phyloP scores from a whole-genome alignment of 1,140 invertebrate species.

The Bactericera cockerelli region DNA sequence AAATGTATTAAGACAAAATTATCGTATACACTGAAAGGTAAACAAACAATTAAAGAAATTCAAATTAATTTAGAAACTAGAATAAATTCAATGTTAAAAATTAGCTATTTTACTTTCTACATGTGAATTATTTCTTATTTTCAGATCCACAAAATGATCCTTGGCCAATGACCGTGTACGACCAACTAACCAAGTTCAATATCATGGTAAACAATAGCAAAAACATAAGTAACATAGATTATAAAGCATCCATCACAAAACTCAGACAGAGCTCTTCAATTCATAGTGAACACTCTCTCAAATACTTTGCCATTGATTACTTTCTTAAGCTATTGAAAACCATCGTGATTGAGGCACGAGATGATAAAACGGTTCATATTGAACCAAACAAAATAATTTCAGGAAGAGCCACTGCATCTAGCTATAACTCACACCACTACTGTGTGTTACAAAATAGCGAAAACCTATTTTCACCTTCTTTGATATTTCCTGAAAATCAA shows the following conservation, averaged over 20 bases:
- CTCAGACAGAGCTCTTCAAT: not conserved
- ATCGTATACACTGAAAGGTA: not conserved
- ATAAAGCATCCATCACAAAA: not conserved
- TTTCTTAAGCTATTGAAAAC: not conserved
- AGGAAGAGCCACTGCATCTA: not conserved
- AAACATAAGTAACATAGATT: not conserved
- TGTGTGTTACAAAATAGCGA: not conserved
- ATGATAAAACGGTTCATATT: not conserved
- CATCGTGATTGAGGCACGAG: not conserved
- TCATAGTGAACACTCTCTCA: not conserved
- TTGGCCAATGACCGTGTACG: not conserved
- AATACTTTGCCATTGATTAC: conserved; percentile 3
- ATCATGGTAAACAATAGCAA: not conserved
- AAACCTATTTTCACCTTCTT: no score
- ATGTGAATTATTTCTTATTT: no score
- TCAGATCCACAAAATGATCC: not conserved
- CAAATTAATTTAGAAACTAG: no score
- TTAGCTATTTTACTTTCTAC: no score
- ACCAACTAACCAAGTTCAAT: not conserved
- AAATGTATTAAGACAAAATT: no score
- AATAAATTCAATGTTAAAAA: no score
- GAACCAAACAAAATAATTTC: not conserved
- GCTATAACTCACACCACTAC: not conserved
- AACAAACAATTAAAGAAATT: not conserved
- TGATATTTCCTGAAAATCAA: no score